phyloP scores from a whole-genome alignment of 2,113 vertebrate genomes.

The Mobula hypostoma region DNA sequence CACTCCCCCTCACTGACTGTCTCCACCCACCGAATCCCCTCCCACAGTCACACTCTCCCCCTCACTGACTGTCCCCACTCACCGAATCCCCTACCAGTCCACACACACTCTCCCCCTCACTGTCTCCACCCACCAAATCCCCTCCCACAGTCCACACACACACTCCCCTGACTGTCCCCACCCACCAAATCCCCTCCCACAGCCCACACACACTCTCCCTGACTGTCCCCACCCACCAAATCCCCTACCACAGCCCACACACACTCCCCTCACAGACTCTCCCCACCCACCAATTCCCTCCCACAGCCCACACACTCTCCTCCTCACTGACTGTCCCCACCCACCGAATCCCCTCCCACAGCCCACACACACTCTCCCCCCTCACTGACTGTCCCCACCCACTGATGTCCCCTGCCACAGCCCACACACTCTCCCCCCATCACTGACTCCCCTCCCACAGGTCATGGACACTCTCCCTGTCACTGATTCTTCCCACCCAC shows the following conservation, averaged over 20 bases:
- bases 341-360: neutral
- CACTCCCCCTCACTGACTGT: too few species aligned
- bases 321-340: neutral
- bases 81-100: neutral
- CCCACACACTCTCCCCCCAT: too few species aligned
- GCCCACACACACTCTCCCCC: neutral
- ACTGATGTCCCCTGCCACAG: too few species aligned
- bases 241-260: too few species aligned
- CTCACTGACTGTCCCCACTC: neutral
- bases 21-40: too few species aligned
- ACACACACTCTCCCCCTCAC: neutral
- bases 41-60: neutral
- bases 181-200: neutral
- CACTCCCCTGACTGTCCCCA: neutral
- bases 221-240: too few species aligned
- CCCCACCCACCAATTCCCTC: too few species aligned
- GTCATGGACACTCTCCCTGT: neutral
- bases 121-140: neutral
- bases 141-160: neutral
- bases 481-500: neutral
- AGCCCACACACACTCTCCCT: too few species aligned
- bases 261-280: too few species aligned
- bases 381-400: neutral
- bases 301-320: neutral
- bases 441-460: too few species aligned